Base-by-base conservation (phyloP, 2,113 vertebrate genomes). In the Salminus brasiliensis region DNA sequence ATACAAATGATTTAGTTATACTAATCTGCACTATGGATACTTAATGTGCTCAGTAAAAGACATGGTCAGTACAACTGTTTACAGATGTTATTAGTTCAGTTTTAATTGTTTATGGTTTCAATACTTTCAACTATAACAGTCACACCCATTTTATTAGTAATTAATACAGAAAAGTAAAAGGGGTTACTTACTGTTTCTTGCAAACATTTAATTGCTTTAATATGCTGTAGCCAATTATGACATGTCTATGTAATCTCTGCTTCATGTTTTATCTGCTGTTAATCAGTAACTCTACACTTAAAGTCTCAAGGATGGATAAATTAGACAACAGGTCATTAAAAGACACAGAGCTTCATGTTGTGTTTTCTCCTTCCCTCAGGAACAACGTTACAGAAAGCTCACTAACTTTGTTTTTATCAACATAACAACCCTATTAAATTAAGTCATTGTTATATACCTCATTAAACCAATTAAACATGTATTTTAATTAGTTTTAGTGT, bases 401-500 rank as follows among this genome's bases (percentile, higher is more conserved):
- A 30, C 39, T 74, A 45, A 11, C 34, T 21, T 25, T 7, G 47
- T 74, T 27, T 60, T 45, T 27, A 29, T 60, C 45, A 74, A 39
- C 11, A 29, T 13, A 16, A 62, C 36, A 39, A 74, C 45, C 10
- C 55, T 62, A 63, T 74, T 45, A 74, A 41, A 30, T 62, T 21
- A 36, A 41, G 23, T 55, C n/a, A 23, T 57, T 73, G 23, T 59
- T 27, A 25, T n/a, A n/a, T n/a, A n/a, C n/a, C n/a, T n/a, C n/a
- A 36, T 36, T 16, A 16, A 32, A 30, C 18, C 47, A 53, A 52
- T 72, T n/a, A 30, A 36, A 55, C 53, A 72, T 47, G 0, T 25
- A 21, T 5, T 36, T 57, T 60, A 74, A 74, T 60, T 23, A 41
- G 25, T 74, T 74, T 59, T 74, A 21, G 27, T 62, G 18, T 10